Evolutionary conservation across 2,797 vertebrate species (phyloP).

Genomic region (Acanthurus leucopareius): DNA sequence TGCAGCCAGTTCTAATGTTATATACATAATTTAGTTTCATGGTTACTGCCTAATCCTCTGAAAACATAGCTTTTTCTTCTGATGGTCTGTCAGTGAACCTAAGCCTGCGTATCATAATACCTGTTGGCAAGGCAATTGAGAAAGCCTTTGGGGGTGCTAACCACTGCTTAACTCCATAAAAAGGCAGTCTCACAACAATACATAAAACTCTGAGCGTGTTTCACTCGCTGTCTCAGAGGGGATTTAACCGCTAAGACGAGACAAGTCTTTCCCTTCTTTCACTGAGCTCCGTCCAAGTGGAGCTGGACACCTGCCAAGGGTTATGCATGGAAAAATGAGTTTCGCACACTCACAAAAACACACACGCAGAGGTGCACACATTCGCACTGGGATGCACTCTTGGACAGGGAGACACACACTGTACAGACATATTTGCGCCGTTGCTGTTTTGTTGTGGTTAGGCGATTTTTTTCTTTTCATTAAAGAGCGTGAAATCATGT

Average conservation of each 20-base stretch:
- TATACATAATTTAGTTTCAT: conserved; percentile 30
- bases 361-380: not conserved
- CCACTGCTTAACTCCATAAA: conserved; percentile 70
- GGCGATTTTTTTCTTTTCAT: not conserved
- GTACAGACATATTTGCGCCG: not conserved
- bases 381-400: not conserved
- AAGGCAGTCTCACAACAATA: conserved; percentile 72
- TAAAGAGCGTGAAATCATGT: conserved; percentile 1
- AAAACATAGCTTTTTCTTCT: conserved; percentile 28
- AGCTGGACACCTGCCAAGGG: conserved; percentile 76
- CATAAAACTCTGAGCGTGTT: conserved; percentile 77
- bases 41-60: conserved; percentile 35
- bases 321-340: conserved; percentile 58
- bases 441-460: conserved; percentile 14
- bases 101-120: conserved; percentile 63
- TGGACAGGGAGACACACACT: not conserved
- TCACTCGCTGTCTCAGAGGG: conserved; percentile 71
- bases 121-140: conserved; percentile 68
- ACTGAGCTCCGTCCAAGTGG: conserved; percentile 75
- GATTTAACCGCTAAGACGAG: conserved; percentile 75
- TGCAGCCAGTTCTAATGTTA: conserved; percentile 1
- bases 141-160: conserved; percentile 67
- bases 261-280: conserved; percentile 68
- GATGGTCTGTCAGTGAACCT: conserved; percentile 41
- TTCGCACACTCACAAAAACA: not conserved